Evolutionary conservation across 2,888 invertebrate species (phyloP), one percentile per base, ranked within the genome.

Genomic region (Pogonocherus hispidulus): DNA sequence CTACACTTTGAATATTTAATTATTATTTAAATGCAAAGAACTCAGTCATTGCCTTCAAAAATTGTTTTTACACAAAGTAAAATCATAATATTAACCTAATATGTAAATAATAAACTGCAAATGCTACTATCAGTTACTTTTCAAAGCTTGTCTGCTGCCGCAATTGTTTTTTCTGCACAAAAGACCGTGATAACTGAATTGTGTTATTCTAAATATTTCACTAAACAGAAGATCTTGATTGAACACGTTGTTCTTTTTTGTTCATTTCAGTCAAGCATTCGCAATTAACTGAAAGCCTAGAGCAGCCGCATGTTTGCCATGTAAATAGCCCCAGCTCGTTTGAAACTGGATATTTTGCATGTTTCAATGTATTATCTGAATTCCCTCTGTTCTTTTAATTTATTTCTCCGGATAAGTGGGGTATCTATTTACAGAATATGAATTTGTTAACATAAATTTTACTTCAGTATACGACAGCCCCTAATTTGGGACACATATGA

Each of bases 251-350:
- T 44, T 44, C 23, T 54, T 67, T 71, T 72, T 67, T 71, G 63
- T 54, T 71, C 66, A 59, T 64, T 64, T 70, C 67, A 67, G 63
- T 74, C 72, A 62, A 76, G 71, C 69, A 68, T 69, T 67, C 71
- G 74, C 73, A 76, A 76, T 76, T 76, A 76, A 73, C 71, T 74
- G 64, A 47, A 55, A 60, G 72, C 76, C 72, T 71, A 67, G 67
- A 64, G 70, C 68, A 64, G 67, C 69, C 27, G 27, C 27, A 70
- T 74, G 73, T 75, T 73, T 75, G 69, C 73, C 74, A 76, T 75
- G 75, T 73, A 76, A 74, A 76, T 71, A 68, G 59, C 59, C 51
- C n/a, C 22, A 60, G 69, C 67, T 66, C 70, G 69, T 71, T 75
- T 75, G 70, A 71, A 74, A 71, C 66, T 67, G 60, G 66, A 22